Evolutionary conservation across 2,113 vertebrate species (phyloP).

Genomic region (Colaptes auratus): DNA sequence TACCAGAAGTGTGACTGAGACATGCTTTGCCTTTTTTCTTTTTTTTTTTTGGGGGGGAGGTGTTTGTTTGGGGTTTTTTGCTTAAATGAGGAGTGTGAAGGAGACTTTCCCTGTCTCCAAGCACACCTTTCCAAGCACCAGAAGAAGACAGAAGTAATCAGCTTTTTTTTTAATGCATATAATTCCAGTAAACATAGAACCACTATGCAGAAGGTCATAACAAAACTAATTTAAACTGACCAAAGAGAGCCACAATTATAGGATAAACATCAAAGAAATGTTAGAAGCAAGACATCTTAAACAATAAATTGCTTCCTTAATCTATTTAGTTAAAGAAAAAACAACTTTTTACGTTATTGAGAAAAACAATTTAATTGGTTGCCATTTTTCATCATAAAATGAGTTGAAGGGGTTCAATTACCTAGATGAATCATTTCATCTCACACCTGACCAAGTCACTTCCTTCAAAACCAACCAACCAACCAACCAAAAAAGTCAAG

Average conservation of each 20-base stretch:
- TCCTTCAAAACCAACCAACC: not conserved
- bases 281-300: not conserved
- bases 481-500: not conserved
- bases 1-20: not conserved
- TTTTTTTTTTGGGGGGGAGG: not conserved
- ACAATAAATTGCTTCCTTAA: constrained; percentile 20
- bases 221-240: constrained; percentile 16
- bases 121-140: not conserved
- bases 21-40: not conserved
- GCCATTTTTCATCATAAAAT: constrained; percentile 1
- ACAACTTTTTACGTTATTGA: not conserved
- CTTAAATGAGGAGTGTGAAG: not conserved
- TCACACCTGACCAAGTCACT: not conserved
- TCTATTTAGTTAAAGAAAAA: constrained; percentile 18
- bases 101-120: too few species aligned
- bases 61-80: not conserved
- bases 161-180: not conserved
- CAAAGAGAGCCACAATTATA: not conserved
- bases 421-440: not conserved
- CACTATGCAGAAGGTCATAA: not conserved
- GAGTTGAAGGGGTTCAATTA: not conserved
- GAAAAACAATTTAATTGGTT: not conserved
- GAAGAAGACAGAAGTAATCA: not conserved
- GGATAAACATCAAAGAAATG: not conserved
- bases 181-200: not conserved